Base-by-base conservation (phyloP, 2,888 invertebrate species). In the Ganaspis brasiliensis region DNA sequence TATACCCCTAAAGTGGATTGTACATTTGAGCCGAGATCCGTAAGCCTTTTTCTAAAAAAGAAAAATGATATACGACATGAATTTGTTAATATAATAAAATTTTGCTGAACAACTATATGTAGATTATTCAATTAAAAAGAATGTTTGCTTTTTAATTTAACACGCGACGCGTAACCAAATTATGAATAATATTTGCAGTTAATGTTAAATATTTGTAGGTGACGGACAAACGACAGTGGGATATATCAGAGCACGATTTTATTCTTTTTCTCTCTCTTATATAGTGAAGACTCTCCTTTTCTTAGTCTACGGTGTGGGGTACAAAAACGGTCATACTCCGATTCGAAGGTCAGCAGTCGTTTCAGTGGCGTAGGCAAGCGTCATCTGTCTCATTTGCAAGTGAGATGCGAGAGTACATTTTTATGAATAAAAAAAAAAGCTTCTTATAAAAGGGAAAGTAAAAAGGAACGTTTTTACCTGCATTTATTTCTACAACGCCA, bases 341-440 rank as follows among this genome's bases (percentile, higher is more conserved):
- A 88, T 89, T 88, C 90, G 89, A 90, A 90, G 90, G 90, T 89
- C 90, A 85, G 81, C 86, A 81, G 81, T 83, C 85, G 82, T 87
- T 86, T 86, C 89, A 89, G 88, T 89, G 90, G 88, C 87, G 88
- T 87, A 87, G 87, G 81, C 78, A 26, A 61, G 67, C 72, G 72
- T 74, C 80, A 57, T 72, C 72, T 77, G 73, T 74, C 26, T 67
- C n/a, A 67, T 45, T 67, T 67, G 67, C 40, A 67, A 67, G 8
- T 67, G n/a, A 45, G n/a, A 45, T 67, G 67, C 45, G 40, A 3
- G 45, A 40, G 19, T 63, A 40, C n/a, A 40, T 40, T 40, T 26
- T 21, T n/a, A 24, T 40, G n/a, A 24, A 67, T 9, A 45, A 40
- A 67, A 40, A 40, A 40, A 21, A 12, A 56, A 56, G 12, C 14